phyloP scores from a whole-genome alignment of 2,113 vertebrate genomes.

The Neopipo cinnamomea region DNA sequence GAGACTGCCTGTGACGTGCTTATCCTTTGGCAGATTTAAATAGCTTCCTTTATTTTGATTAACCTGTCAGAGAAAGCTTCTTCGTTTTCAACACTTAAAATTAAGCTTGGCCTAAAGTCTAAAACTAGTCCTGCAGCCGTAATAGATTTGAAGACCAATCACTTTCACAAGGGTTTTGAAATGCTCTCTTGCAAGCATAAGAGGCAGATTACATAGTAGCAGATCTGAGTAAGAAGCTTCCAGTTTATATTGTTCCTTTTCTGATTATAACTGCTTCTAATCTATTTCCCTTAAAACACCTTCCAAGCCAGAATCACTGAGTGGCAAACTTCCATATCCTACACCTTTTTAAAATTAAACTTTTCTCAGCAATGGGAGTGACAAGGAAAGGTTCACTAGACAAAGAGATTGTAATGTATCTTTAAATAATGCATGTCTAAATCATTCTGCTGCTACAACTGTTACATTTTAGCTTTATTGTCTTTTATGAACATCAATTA shows the following conservation, averaged over 20 bases:
- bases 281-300: not conserved
- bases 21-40: conserved; percentile 44
- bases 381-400: not conserved
- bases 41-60: conserved; percentile 53
- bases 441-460: not conserved
- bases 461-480: not conserved
- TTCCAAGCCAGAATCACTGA: not conserved
- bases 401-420: not conserved
- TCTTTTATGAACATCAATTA: not conserved
- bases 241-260: not conserved
- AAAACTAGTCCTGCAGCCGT: not conserved
- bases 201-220: not conserved
- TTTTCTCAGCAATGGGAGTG: not conserved
- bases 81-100: conserved; percentile 48
- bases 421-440: not conserved
- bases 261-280: not conserved
- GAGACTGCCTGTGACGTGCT: not conserved
- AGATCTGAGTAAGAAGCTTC: not conserved
- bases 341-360: conserved; percentile 3
- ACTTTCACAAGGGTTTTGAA: conserved; percentile 1
- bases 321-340: not conserved
- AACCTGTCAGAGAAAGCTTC: conserved; percentile 19
- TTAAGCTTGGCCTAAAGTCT: conserved; percentile 23
- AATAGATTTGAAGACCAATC: not conserved
- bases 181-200: not conserved